phyloP scores from a whole-genome alignment of 2,797 vertebrate species.

The Bovichtus variegatus region DNA sequence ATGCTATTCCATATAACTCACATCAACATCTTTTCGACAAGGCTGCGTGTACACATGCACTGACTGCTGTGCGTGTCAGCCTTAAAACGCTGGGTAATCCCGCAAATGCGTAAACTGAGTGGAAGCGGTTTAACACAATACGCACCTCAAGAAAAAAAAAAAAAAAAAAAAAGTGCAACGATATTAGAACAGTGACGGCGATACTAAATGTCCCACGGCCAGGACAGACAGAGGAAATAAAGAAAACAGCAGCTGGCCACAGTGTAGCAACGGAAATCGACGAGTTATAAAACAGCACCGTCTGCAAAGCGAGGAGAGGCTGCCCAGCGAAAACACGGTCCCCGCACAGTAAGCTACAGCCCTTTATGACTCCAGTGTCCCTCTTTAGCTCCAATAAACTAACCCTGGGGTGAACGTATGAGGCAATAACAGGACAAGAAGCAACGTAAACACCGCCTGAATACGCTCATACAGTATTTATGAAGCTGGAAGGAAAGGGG shows the following conservation, averaged over 20 bases:
- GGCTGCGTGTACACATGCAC: fast-evolving
- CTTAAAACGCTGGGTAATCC: not conserved
- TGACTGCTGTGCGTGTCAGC: too few relatives aligned
- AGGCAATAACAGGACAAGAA: not conserved
- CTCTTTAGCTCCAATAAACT: not conserved
- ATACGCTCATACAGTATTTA: conserved; percentile 33
- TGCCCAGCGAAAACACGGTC: conserved; percentile 28
- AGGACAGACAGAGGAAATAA: conserved; percentile 3
- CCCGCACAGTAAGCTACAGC: not conserved
- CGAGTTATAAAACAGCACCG: conserved; percentile 68
- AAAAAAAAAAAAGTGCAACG: conserved; percentile 20
- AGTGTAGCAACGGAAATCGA: conserved; percentile 48
- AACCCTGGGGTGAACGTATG: not conserved
- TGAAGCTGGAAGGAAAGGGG: conserved; percentile 50
- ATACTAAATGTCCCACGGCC: conserved; percentile 45
- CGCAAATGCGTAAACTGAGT: conserved; percentile 14
- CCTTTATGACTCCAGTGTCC: not conserved
- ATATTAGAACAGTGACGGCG: not conserved
- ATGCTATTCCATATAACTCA: not conserved
- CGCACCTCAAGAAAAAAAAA: too few relatives aligned
- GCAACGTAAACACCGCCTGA: conserved; percentile 48
- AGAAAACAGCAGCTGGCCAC: conserved; percentile 63
- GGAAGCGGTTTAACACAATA: conserved; percentile 11
- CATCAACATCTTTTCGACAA: not conserved
- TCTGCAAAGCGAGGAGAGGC: conserved; percentile 72